A percentile compares a stretch with the other conserved stretches of the same genome.
Evolutionary conservation across 2,113 vertebrate species (phyloP).

Genomic region (Melanerpes formicivorus): DNA sequence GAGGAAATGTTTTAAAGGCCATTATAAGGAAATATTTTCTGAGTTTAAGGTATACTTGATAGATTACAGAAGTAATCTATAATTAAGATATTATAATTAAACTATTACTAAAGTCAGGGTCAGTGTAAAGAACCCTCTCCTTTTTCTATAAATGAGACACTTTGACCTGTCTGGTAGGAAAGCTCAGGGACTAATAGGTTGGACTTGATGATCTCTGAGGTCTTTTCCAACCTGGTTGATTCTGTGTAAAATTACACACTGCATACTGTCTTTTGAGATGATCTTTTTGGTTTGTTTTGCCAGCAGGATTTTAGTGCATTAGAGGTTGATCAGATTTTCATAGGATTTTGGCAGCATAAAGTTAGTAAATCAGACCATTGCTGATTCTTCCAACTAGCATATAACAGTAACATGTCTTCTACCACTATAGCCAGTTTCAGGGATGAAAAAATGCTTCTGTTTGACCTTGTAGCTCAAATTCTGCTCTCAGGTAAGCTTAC

Average conservation of each 20-base stretch:
- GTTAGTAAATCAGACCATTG: background rate
- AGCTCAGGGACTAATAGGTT: background rate
- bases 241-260: background rate
- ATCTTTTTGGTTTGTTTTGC: background rate
- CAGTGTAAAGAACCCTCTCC: background rate
- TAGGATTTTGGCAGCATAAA: background rate
- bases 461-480: background rate
- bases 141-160: background rate
- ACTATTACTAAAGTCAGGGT: background rate
- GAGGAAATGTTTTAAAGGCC: background rate
- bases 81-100: background rate
- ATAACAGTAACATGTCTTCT: background rate
- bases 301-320: background rate
- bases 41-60: background rate
- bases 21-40: background rate
- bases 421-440: background rate
- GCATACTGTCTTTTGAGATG: background rate
- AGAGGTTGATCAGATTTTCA: background rate
- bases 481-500: background rate
- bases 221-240: no score
- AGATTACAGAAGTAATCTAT: background rate
- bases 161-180: background rate
- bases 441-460: background rate
- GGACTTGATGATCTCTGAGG: no score
- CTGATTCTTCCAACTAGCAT: background rate